Conservation (phyloP, 2,888 invertebrate genomes). For the Nymphalis c-album region DNA sequence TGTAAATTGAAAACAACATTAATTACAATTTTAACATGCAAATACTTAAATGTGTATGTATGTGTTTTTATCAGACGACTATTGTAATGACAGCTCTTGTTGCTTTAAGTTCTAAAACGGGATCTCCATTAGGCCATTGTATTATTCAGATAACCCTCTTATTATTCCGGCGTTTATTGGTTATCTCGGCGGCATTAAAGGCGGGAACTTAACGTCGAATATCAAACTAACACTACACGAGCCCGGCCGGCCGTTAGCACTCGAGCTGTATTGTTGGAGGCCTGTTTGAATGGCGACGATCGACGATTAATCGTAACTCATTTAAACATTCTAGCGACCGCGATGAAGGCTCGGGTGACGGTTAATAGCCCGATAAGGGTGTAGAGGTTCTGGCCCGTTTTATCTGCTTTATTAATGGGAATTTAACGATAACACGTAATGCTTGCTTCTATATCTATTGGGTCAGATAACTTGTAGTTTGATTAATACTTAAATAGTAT, state of each 20-base stretch:
- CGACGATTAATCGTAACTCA: slow-evolving; percentile 27
- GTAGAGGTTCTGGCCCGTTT: background rate
- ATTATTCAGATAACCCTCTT: background rate
- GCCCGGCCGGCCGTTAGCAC: slow-evolving; percentile 7
- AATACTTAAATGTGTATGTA: no score
- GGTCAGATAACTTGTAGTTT: background rate
- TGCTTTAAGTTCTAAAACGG: background rate
- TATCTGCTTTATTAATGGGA: slow-evolving; percentile 8
- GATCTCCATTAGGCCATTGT: slow-evolving; percentile 5
- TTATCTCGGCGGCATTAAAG: background rate
- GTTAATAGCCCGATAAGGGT: slow-evolving; percentile 23
- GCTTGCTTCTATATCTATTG: background rate
- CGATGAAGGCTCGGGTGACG: slow-evolving; percentile 16
- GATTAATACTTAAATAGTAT: background rate
- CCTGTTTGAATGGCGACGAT: background rate
- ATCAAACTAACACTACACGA: slow-evolving; percentile 1
- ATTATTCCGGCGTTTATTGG: background rate
- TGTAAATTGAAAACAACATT: no score
- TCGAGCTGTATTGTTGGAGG: slow-evolving; percentile 12
- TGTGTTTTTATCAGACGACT: background rate
- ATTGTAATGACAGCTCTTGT: background rate
- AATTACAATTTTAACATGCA: no score
- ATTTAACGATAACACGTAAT: background rate
- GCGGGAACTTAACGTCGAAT: background rate
- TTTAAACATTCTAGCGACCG: slow-evolving; percentile 16